phyloP scores from a whole-genome alignment of 1,140 invertebrate genomes.

The Chironomus tepperi region DNA sequence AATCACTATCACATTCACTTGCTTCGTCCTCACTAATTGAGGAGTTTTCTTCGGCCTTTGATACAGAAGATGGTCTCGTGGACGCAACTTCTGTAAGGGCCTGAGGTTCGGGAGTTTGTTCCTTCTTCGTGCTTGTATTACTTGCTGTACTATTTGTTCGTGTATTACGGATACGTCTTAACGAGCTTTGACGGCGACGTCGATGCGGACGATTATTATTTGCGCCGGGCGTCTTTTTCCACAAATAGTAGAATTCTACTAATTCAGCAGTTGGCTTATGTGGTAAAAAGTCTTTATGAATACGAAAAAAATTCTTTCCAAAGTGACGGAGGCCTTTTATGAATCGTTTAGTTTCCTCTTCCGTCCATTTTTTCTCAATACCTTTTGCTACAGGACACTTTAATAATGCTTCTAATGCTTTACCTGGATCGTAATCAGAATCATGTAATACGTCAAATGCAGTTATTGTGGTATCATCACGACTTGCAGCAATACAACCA shows the following conservation, averaged over 20 bases:
- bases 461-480: slow-evolving; percentile 97
- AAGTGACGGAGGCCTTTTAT: slow-evolving; percentile 95
- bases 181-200: slow-evolving; percentile 76
- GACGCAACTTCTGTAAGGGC: slow-evolving; percentile 9
- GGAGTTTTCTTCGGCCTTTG: slow-evolving; percentile 62
- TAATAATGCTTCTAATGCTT: slow-evolving; percentile 89
- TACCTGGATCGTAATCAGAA: slow-evolving; percentile 89
- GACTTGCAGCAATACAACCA: slow-evolving; percentile 88
- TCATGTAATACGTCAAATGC: slow-evolving; percentile 91
- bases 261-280: slow-evolving; percentile 94
- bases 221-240: slow-evolving; percentile 99
- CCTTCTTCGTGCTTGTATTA: slow-evolving; percentile 40
- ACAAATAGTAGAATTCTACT: slow-evolving; percentile 98
- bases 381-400: slow-evolving; percentile 95
- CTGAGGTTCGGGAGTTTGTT: slow-evolving; percentile 39
- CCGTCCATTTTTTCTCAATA: slow-evolving; percentile 95
- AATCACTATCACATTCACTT: slow-evolving; percentile 90
- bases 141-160: slow-evolving; percentile 50
- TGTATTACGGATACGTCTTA: slow-evolving; percentile 78
- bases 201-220: slow-evolving; percentile 88
- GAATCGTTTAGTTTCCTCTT: slow-evolving; percentile 96
- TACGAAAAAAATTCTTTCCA: slow-evolving; percentile 99
- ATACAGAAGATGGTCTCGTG: slow-evolving; percentile 41
- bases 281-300: slow-evolving; percentile 89
- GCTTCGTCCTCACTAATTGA: slow-evolving; percentile 88